Evolutionary conservation across 2,888 invertebrate species (phyloP), one percentile per base, ranked within the genome.

Genomic region (Portevinia maculata): DNA sequence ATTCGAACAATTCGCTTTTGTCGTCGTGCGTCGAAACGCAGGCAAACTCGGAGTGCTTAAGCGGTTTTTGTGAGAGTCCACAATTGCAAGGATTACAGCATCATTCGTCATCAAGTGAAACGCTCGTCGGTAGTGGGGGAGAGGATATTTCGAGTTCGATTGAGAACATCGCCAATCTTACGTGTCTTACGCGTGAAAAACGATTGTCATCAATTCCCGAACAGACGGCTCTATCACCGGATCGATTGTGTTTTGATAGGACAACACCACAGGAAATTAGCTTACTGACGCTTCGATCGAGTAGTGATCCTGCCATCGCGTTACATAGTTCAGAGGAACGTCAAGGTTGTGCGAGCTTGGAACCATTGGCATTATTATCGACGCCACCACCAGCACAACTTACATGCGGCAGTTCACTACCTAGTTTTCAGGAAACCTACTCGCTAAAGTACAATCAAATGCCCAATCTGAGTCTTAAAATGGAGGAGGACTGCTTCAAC

Each of bases 401-500:
- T 57, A 87, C 89, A 44, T 88, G 89, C 34, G 93, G 93, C 86
- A 93, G 94, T 50, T 93, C 95, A 52, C 91, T 96, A 87, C 96
- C 96, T 84, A 96, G 96, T 91, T 96, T 96, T 91, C 96, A 97
- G 92, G 97, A 97, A 91, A 97, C 96, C 28, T 96, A 96, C 90
- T 95, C 95, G 74, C 93, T 95, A 55, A 94, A 95, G 84, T 95
- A 95, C 88, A 93, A 93, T 78, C 93, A 93, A 89, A 92, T 94
- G 89, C 92, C 93, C 86, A 88, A 88, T 67, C 92, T 94, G 86
- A 94, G 94, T 30, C 93, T 95, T 87, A 96, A 96, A 91, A 96
- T 96, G 96, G 96, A 96, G 89, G 96, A 96, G 88, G 96, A 96
- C 87, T 95, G 95, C 88, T 96, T 94, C 89, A 94, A 95, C 88